Evolutionary conservation across 2,113 vertebrate genomes (phyloP), one percentile per base, ranked within the genome.

Genomic region (Myanophis thanlyinensis): DNA sequence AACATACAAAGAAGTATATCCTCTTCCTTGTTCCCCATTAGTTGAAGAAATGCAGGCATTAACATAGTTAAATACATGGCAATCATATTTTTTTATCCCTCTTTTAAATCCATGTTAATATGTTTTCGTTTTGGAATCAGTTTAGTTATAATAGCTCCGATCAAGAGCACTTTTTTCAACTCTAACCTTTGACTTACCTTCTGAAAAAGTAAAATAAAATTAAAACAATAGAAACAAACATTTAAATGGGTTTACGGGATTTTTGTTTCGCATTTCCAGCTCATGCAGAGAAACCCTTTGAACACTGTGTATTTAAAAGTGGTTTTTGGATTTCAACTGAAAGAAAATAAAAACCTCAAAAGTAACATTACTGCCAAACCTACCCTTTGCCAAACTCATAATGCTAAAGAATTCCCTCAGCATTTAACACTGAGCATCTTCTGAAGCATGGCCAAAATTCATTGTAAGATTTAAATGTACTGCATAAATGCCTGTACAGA

Each of bases 401-500:
- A 91, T 18, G 47, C n/a, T 73, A 92, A 73, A 87, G 87, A 7
- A 1, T 88, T 87, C 93, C n/a, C 18, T 51, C 27, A 80, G 59
- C 35, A 46, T 87, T 89, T 93, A 53, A 90, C 30, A 12, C 80
- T 25, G 80, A 92, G n/a, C 20, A 89, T 94, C 94, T 92, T 85
- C 59, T 91, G 73, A 88, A 3, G 18, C 30, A 46, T 0, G 0
- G 91, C 94, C 53, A 89, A 62, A 90, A 80, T 91, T 96, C 93
- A 92, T 80, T 52, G 59, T 53, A 86, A 94, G 51, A 85, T 62
- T 84, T 49, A 92, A 95, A 91, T 40, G 15, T 53, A 25, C 51
- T 91, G 22, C 27, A n/a, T n/a, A 94, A 95, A 93, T 8, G 25
- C 7, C 62, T 93, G 47, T 91, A 59, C 91, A 93, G 93, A 54